Conservation (phyloP, 1,140 invertebrate genomes). For the Brachionus rubens region DNA sequence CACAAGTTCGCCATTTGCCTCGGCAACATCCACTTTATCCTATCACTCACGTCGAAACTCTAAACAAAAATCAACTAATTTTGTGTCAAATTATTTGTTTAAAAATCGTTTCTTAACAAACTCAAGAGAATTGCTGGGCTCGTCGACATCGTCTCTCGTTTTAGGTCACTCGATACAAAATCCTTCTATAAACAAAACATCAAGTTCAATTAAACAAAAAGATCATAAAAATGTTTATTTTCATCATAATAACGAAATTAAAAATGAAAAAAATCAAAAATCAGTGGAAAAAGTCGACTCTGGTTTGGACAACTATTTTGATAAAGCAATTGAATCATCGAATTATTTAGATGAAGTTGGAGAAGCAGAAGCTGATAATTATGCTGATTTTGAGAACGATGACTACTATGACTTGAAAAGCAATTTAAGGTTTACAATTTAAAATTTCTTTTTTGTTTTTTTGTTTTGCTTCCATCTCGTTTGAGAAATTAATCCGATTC, state of each 20-base stretch:
- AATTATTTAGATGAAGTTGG: background rate
- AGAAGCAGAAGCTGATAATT: background rate
- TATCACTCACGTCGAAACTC: background rate
- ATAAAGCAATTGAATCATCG: background rate
- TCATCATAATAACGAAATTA: no score
- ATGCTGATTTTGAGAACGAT: background rate
- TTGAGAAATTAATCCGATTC: no score
- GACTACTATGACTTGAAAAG: conserved; percentile 5
- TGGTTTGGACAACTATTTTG: background rate
- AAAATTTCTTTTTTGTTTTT: background rate
- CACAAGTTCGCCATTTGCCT: background rate
- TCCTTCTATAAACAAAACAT: no score
- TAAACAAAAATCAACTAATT: background rate
- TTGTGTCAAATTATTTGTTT: conserved; percentile 17
- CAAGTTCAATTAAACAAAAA: no score
- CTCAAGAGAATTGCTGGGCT: background rate
- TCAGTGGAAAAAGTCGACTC: background rate
- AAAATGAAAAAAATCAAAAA: background rate
- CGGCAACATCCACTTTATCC: background rate
- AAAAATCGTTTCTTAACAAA: background rate
- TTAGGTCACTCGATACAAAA: no score
- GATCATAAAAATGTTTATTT: no score
- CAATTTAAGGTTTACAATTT: conserved; percentile 18
- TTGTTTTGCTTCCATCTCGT: background rate
- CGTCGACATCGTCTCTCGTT: background rate